Evolutionary conservation across 2,888 invertebrate genomes (phyloP).

Genomic region (Agrilus mali): DNA sequence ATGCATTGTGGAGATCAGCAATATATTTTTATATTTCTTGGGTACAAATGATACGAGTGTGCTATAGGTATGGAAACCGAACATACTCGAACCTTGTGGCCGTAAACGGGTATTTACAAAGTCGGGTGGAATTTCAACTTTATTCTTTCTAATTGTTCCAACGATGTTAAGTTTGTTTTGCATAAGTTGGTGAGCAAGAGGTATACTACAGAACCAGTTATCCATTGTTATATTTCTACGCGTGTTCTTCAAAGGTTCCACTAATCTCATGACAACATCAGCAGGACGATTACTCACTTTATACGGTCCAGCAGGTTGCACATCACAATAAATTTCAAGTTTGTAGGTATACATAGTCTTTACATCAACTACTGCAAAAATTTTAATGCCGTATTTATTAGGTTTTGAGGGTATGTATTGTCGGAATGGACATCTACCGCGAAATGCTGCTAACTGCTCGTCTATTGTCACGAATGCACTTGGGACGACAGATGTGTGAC

Average conservation of each 20-base stretch:
- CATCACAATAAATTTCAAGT: constrained; percentile 11
- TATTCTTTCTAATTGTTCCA: constrained; percentile 2
- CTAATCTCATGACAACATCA: constrained; percentile 9
- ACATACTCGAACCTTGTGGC: background rate
- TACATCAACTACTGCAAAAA: too few species aligned
- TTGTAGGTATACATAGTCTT: too few species aligned
- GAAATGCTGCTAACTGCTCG: constrained; percentile 12
- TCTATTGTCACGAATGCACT: constrained; percentile 13
- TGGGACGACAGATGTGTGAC: constrained; percentile 5
- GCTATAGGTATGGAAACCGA: constrained; percentile 1
- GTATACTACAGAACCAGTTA: constrained; percentile 12
- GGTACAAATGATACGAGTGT: constrained; percentile 3
- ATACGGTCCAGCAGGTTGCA: constrained; percentile 14
- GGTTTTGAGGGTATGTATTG: too few species aligned
- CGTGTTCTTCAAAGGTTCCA: constrained; percentile 5
- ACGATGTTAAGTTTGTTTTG: constrained; percentile 1
- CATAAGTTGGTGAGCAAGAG: background rate
- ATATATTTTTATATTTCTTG: constrained; percentile 1
- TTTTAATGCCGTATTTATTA: too few species aligned
- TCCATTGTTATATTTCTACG: constrained; percentile 16
- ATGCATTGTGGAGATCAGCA: constrained; percentile 4
- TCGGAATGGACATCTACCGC: too few species aligned
- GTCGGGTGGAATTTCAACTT: background rate
- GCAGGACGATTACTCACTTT: background rate
- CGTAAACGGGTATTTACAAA: background rate